These are phyloP conservation scores for Criorhina ranunculi DNA, from an alignment of 2,888 invertebrate species.

Conservation along the genomic window DNA sequence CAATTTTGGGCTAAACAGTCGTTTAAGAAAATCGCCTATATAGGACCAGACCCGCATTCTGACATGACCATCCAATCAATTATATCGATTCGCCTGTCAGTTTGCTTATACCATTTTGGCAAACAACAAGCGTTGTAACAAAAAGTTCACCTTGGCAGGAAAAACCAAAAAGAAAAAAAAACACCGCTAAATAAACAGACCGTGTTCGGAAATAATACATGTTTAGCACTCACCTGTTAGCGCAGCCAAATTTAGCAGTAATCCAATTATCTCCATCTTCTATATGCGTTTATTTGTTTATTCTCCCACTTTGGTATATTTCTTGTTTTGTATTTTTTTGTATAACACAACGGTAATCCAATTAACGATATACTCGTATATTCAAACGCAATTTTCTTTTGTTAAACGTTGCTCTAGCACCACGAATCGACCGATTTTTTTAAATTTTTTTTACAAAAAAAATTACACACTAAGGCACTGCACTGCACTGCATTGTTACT, in stretches of 20 bases:
- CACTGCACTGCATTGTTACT: conserved; percentile 48
- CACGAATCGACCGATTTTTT: no score
- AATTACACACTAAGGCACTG: conserved; percentile 53
- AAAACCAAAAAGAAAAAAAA: neutral
- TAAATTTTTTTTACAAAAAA: conserved; percentile 1
- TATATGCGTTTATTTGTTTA: conserved; percentile 44
- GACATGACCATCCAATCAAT: conserved; percentile 38
- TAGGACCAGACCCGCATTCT: neutral
- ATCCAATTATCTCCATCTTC: conserved; percentile 83
- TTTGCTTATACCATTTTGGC: conserved; percentile 7
- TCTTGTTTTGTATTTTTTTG: conserved; percentile 18
- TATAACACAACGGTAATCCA: conserved; percentile 56
- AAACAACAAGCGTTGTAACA: conserved; percentile 15
- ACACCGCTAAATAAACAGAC: conserved; percentile 40
- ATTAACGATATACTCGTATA: conserved; percentile 45
- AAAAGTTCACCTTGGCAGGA: conserved; percentile 28
- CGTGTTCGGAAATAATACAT: conserved; percentile 38
- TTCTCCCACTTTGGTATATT: conserved; percentile 31
- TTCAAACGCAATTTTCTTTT: conserved; percentile 37
- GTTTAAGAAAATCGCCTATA: conserved; percentile 3
- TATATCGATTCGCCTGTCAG: conserved; percentile 59
- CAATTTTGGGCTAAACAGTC: neutral
- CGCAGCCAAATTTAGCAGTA: conserved; percentile 83
- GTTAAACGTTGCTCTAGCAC: conserved; percentile 1
- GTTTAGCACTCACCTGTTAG: conserved; percentile 82